Evolutionary conservation across 1,140 invertebrate species (phyloP).

Genomic region (Tetramorium simillimum): DNA sequence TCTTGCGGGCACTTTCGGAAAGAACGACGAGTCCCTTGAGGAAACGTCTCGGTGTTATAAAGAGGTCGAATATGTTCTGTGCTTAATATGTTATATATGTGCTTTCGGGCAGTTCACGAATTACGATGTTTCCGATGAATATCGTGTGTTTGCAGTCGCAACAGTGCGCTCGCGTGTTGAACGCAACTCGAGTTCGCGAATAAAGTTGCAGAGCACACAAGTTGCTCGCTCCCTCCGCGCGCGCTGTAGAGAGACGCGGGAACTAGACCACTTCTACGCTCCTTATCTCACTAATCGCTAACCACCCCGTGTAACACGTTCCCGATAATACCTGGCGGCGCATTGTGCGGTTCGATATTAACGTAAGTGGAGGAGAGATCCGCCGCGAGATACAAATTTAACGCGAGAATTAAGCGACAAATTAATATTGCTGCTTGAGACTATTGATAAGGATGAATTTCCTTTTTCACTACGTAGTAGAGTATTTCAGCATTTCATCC

Average conservation of each 20-base stretch:
- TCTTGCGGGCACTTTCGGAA: background rate
- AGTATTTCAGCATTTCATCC: background rate
- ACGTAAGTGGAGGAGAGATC: slow-evolving; percentile 33
- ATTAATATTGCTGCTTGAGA: slow-evolving; percentile 12
- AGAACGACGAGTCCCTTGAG: background rate
- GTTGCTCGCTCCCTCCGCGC: background rate
- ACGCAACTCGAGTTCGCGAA: slow-evolving; percentile 49
- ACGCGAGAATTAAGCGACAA: background rate
- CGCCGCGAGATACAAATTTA: slow-evolving; percentile 41
- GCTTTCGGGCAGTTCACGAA: slow-evolving; percentile 4
- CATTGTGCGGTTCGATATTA: slow-evolving; percentile 43
- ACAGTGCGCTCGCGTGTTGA: slow-evolving; percentile 55
- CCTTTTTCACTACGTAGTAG: background rate
- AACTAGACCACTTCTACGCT: slow-evolving; percentile 36
- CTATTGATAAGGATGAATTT: background rate
- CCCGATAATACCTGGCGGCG: slow-evolving; percentile 22
- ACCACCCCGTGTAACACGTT: slow-evolving; percentile 15
- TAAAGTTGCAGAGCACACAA: slow-evolving; percentile 36
- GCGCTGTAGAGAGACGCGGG: slow-evolving; percentile 16
- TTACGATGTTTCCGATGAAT: slow-evolving; percentile 44
- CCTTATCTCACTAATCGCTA: slow-evolving; percentile 46
- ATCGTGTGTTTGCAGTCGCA: slow-evolving; percentile 37
- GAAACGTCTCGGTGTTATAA: background rate
- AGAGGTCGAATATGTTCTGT: background rate
- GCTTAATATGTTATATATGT: background rate